A percentile compares a stretch with the other conserved stretches of the same genome.
phyloP scores from a whole-genome alignment of 2,797 vertebrate genomes.

The Kryptopterus vitreolus region DNA sequence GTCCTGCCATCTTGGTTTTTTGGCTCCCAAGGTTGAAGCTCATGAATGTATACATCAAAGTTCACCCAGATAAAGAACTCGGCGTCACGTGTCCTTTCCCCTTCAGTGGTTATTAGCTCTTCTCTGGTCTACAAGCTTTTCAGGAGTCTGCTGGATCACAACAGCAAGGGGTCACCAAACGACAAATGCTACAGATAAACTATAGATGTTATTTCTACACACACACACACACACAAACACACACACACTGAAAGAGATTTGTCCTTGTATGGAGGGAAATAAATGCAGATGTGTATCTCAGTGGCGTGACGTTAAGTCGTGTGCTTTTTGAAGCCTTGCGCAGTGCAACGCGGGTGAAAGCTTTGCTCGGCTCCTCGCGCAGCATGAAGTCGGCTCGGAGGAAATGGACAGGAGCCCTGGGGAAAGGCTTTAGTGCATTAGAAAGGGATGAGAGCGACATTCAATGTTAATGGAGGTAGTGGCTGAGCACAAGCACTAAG shows the following conservation, averaged over 20 bases:
- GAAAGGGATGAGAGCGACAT: conserved; percentile 32
- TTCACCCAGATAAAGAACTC: background rate
- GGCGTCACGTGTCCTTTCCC: background rate
- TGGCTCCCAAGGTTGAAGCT: background rate
- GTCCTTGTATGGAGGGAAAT: conserved; percentile 24
- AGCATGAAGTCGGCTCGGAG: conserved; percentile 31
- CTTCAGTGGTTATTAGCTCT: background rate
- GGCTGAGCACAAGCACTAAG: conserved; percentile 36
- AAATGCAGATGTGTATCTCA: conserved; percentile 21
- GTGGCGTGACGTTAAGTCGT: background rate
- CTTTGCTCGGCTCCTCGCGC: conserved; percentile 12
- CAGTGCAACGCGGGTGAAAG: background rate
- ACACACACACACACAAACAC: background rate
- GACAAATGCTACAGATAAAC: background rate
- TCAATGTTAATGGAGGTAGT: conserved; percentile 36
- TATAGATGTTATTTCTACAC: background rate
- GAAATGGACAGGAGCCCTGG: conserved; percentile 32
- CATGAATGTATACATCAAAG: background rate
- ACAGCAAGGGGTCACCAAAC: background rate
- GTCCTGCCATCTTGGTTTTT: background rate
- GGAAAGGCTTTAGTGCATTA: conserved; percentile 47
- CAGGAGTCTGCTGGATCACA: background rate
- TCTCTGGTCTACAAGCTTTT: background rate
- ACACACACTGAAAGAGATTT: conserved; percentile 17
- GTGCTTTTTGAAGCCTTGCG: conserved; percentile 23